Evolutionary conservation across 2,113 vertebrate genomes (phyloP), one percentile per base, ranked within the genome.

Genomic region (Scomber colias): DNA sequence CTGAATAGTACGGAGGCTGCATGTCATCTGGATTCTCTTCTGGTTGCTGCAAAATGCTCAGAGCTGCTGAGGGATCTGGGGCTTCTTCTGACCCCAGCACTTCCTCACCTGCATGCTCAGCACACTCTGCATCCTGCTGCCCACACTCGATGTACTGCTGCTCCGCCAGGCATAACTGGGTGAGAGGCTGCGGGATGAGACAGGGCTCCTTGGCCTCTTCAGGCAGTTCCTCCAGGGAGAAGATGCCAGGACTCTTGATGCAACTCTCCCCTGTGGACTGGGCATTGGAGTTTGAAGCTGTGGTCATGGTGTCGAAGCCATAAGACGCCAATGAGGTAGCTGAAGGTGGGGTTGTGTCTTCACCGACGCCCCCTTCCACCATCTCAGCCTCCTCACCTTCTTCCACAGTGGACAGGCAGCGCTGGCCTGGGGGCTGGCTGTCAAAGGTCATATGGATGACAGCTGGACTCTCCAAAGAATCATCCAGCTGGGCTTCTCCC

Each of bases 211-310:
- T 95, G 35, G 85, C 78, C 79, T 95, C 94, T 79, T 95, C 94
- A 0, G 91, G 64, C 2, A 94, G 91, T 69, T 95, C 95, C 81
- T 96, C 95, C 49, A 95, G 82, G 71, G 95, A 96, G 79, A 95
- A 95, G 69, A 95, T 93, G 8, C 95, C 95, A 0, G 95, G 95
- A 66, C 95, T 96, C 75, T 90, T 94, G 72, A 90, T 70, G 54
- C 94, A 95, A 87, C 95, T 95, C 75, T 96, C 95, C 0, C 94
- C 94, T 0, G 89, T 89, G n/a, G 95, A 95, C 45, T 87, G 94
- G 27, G 90, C 90, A 5, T 95, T 94, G 61, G 93, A 95, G 82
- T 82, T 94, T 19, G 92, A 95, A 7, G 90, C 83, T 1, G 90
- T 91, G 77, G 91, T 94, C 53, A 76, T 90, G 13, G 87, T 90